phyloP scores from a whole-genome alignment of 1,140 invertebrate genomes.

The Psilanteris sp. region DNA sequence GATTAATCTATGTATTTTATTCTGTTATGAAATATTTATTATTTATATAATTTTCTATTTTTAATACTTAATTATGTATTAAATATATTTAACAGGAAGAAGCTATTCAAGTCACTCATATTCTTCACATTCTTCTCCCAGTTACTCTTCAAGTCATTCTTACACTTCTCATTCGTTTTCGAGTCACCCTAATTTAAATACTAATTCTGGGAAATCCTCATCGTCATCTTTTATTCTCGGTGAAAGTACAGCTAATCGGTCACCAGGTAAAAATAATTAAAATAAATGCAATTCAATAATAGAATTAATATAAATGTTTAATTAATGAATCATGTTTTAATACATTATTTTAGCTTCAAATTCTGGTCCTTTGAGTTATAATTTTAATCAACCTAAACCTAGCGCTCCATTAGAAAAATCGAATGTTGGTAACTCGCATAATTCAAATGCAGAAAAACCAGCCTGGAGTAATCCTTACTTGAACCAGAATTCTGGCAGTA shows the following conservation, averaged over 20 bases:
- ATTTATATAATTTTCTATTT: too few relatives aligned
- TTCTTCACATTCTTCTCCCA: slow-evolving; percentile 12
- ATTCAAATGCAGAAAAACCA: too few relatives aligned
- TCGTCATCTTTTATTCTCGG: slow-evolving; percentile 17
- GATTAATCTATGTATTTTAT: too few relatives aligned
- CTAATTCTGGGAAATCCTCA: neutral
- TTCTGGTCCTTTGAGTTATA: too few relatives aligned
- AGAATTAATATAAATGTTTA: too few relatives aligned
- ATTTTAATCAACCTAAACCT: slow-evolving; percentile 11
- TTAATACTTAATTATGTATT: too few relatives aligned
- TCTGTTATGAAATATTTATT: too few relatives aligned
- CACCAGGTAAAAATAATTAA: slow-evolving; percentile 1
- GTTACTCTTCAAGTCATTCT: slow-evolving; percentile 4
- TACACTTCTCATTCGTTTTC: slow-evolving; percentile 1
- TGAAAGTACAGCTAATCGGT: slow-evolving; percentile 5
- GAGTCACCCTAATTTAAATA: neutral
- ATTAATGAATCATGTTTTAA: too few relatives aligned
- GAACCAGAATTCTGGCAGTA: too few relatives aligned
- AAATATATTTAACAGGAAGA: slow-evolving; percentile 19
- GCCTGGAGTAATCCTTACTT: slow-evolving; percentile 1
- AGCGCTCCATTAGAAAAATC: too few relatives aligned
- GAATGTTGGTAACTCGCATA: too few relatives aligned
- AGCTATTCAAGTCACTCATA: slow-evolving; percentile 6
- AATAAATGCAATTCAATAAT: slow-evolving; percentile 4
- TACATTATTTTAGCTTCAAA: too few relatives aligned